These are phyloP conservation scores for Tichodroma muraria DNA, from an alignment of 2,113 vertebrate genomes.

Conservation along the genomic window DNA sequence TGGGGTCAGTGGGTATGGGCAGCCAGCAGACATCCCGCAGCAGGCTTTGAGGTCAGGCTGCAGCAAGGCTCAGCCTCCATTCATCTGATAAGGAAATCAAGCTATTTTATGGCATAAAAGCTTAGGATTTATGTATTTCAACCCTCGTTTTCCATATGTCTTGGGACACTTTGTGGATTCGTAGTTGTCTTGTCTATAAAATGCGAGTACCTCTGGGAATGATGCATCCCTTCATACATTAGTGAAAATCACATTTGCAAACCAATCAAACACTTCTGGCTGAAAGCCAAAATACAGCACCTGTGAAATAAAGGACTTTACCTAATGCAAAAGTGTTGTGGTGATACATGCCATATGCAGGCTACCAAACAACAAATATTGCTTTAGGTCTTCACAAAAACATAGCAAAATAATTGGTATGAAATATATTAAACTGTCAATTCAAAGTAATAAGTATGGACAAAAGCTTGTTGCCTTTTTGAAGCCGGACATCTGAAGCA, in stretches of 20 bases:
- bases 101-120: not conserved
- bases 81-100: not conserved
- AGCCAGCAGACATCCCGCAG: not conserved
- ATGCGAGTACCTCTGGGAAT: not conserved
- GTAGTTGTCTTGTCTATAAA: not conserved
- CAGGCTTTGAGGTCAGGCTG: not conserved
- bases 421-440: not conserved
- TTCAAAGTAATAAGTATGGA: not conserved
- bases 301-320: not conserved
- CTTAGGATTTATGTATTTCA: not conserved
- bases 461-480: not conserved
- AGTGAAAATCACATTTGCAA: not conserved
- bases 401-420: not conserved
- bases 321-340: not conserved
- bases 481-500: not conserved
- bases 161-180: accelerated
- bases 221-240: not conserved
- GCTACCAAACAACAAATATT: not conserved
- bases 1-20: not conserved
- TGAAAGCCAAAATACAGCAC: not conserved
- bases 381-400: not conserved
- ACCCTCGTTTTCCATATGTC: not conserved
- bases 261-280: not conserved
- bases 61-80: not conserved
- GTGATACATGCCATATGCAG: not conserved